Evolutionary conservation across 2,888 invertebrate species (phyloP), one percentile per base, ranked within the genome.

Genomic region (Galerucella nymphaeae): DNA sequence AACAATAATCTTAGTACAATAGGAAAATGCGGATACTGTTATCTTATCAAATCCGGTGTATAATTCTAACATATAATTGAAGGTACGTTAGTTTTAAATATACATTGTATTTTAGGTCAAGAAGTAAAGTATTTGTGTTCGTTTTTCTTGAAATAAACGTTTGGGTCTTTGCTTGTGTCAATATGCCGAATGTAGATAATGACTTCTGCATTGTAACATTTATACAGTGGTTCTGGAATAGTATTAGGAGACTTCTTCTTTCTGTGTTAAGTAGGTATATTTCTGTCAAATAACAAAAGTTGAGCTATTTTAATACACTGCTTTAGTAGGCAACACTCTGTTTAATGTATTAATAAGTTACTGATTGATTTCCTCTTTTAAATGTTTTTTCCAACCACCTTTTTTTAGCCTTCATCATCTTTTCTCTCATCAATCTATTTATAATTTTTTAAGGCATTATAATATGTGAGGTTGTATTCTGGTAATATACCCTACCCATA

Each of bases 71-170:
- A 16, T 2, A 16, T 9, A 53, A 53, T 53, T 53, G 10, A 1
- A 53, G 16, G 53, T 53, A 18, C 16, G 18, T 10, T n/a, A 50
- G 50, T 50, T 50, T 53, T 53, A 53, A 53, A 53, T 53, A 11
- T 53, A 48, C 48, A 8, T 53, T 53, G 10, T 18, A 53, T 53
- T 53, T 53, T 53, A 53, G 53, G 53, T 16, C 16, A 53, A 53
- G 53, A 53, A 53, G 53, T 53, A 16, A 16, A 16, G 30, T 38
- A 8, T 38, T 38, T 38, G 30, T 38, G 30, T 5, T 38, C 30
- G 9, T 38, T 38, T 38, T 38, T 38, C 30, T 38, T 38, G 30
- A 38, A 38, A 38, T 38, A 38, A 38, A 38, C 30, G 8, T 38
- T 38, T 38, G 30, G 30, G 30, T 38, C 30, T 38, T 38, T 3